Evolutionary conservation across 2,797 vertebrate species (phyloP).

Genomic region (Poeciliopsis infans): DNA sequence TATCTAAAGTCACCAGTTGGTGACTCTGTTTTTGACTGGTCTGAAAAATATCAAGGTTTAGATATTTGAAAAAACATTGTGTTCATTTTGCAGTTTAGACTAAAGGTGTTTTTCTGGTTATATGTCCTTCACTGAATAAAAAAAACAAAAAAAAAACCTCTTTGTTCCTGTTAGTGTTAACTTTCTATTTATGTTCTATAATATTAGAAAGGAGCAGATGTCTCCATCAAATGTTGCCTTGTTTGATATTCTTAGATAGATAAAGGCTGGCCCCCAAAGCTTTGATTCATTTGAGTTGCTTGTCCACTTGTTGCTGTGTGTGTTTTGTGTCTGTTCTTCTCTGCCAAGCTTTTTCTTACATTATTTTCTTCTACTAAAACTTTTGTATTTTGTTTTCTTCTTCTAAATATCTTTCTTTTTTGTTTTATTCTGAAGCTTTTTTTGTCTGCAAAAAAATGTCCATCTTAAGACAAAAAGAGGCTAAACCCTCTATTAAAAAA

Average conservation of each 20-base stretch:
- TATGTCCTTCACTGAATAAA: constrained; percentile 1
- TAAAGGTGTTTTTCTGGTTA: not conserved
- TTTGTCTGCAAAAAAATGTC: constrained; percentile 59
- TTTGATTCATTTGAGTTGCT: constrained; percentile 62
- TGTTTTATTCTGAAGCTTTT: constrained; percentile 19
- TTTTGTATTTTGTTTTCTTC: constrained; percentile 26
- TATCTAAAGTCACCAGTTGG: not conserved
- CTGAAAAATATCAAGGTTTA: not conserved
- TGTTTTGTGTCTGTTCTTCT: constrained; percentile 49
- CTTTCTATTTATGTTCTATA: constrained; percentile 18
- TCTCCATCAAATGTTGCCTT: constrained; percentile 3
- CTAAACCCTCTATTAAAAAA: not conserved
- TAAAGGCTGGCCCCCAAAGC: constrained; percentile 51
- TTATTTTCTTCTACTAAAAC: constrained; percentile 40
- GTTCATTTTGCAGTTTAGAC: not conserved
- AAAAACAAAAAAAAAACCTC: not conserved
- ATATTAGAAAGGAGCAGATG: constrained; percentile 4
- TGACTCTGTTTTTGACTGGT: constrained; percentile 7
- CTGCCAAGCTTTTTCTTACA: constrained; percentile 42
- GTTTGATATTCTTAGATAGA: constrained; percentile 28
- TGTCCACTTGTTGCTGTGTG: constrained; percentile 56
- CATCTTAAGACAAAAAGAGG: constrained; percentile 49
- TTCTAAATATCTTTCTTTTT: constrained; percentile 18
- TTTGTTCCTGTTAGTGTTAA: constrained; percentile 11
- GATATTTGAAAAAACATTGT: not conserved